These are phyloP conservation scores for Leptinotarsa rubiginosa DNA, from an alignment of 2,888 invertebrate genomes.

Conservation along the genomic window DNA sequence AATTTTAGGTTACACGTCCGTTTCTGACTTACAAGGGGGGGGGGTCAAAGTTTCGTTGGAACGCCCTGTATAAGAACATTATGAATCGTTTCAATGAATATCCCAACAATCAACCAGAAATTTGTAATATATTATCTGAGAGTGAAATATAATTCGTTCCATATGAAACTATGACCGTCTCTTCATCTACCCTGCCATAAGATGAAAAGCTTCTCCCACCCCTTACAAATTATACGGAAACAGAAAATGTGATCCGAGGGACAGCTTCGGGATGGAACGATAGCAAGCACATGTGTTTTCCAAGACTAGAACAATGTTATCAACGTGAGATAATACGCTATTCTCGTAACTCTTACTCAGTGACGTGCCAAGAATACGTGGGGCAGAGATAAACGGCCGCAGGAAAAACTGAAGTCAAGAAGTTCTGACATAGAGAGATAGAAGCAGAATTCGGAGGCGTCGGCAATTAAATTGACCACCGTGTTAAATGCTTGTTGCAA, in stretches of 20 bases:
- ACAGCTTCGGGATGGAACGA: slow-evolving; percentile 38
- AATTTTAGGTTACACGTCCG: too few relatives aligned
- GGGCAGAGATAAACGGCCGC: slow-evolving; percentile 34
- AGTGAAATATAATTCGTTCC: too few relatives aligned
- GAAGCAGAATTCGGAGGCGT: neutral
- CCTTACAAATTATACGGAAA: neutral
- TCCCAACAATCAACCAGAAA: too few relatives aligned
- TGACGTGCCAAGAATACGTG: slow-evolving; percentile 47
- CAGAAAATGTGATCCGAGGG: slow-evolving; percentile 6
- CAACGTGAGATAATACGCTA: slow-evolving; percentile 56
- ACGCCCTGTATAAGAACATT: too few relatives aligned
- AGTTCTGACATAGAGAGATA: slow-evolving; percentile 3
- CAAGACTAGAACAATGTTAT: slow-evolving; percentile 55
- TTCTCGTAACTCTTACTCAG: slow-evolving; percentile 56
- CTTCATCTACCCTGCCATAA: too few relatives aligned
- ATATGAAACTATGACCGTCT: too few relatives aligned
- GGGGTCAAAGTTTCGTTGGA: too few relatives aligned
- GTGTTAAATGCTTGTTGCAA: too few relatives aligned
- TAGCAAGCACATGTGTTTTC: slow-evolving; percentile 57
- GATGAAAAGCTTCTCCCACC: slow-evolving; percentile 7
- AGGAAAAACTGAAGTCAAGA: slow-evolving; percentile 15
- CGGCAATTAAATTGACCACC: neutral
- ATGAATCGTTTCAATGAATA: too few relatives aligned
- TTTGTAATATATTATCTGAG: too few relatives aligned
- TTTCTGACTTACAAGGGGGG: too few relatives aligned